phyloP scores from a whole-genome alignment of 2,888 invertebrate genomes.

The Pyrrhosoma nymphula region DNA sequence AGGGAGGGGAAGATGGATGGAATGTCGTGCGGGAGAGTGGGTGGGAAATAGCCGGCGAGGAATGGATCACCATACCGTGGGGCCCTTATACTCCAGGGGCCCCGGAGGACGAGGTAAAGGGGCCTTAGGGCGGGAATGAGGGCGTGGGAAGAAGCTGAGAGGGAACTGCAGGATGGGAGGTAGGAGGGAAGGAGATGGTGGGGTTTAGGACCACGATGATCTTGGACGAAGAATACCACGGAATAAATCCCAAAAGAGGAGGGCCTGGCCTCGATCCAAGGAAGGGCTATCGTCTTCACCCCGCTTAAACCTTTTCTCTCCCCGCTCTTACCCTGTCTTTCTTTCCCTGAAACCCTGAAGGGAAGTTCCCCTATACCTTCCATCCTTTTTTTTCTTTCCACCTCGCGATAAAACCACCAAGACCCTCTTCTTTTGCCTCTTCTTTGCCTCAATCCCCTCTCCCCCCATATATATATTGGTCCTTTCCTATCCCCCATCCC shows the following conservation, averaged over 20 bases:
- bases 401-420: conserved; percentile 1
- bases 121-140: neutral
- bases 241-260: conserved; percentile 19
- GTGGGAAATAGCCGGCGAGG: neutral
- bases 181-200: neutral
- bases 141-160: neutral
- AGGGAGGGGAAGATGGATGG: neutral
- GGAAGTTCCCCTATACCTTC: neutral
- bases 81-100: neutral
- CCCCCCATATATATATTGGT: neutral
- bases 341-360: neutral
- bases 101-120: neutral
- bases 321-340: neutral
- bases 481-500: neutral
- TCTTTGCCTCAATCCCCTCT: neutral
- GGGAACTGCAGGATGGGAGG: neutral
- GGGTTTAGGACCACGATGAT: conserved; percentile 4
- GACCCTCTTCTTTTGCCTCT: neutral
- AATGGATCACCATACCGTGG: neutral
- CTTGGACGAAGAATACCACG: conserved; percentile 1
- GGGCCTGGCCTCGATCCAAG: conserved; percentile 4
- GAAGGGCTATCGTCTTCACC: neutral
- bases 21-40: neutral
- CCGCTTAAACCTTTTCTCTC: conserved; percentile 17
- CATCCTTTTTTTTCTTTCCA: neutral